phyloP scores from a whole-genome alignment of 2,888 invertebrate genomes.

The Hypercompe scribonia region DNA sequence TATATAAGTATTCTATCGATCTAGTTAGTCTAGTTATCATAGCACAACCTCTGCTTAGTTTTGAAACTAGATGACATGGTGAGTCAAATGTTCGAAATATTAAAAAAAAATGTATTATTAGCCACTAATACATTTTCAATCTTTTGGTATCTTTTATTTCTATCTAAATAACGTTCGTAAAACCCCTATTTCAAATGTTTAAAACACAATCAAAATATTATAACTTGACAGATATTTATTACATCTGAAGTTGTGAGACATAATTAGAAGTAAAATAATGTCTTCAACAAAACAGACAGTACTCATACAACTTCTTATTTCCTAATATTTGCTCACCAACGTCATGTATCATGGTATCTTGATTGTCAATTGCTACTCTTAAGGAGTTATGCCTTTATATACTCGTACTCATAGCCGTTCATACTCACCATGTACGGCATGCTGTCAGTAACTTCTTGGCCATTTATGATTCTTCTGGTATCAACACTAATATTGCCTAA shows the following conservation, averaged over 20 bases:
- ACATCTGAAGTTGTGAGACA: too few relatives aligned
- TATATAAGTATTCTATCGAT: too few relatives aligned
- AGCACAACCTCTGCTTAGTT: too few relatives aligned
- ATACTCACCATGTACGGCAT: constrained; percentile 74
- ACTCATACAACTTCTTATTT: not conserved
- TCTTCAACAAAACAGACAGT: not conserved
- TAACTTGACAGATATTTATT: not conserved
- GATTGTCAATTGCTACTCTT: not conserved
- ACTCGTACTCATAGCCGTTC: not conserved
- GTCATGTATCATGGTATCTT: not conserved
- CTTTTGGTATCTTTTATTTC: not conserved
- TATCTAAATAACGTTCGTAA: not conserved
- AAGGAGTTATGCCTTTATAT: not conserved
- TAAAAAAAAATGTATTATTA: not conserved
- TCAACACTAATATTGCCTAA: constrained; percentile 56
- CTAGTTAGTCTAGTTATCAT: too few relatives aligned
- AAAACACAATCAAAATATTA: not conserved
- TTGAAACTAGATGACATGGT: too few relatives aligned
- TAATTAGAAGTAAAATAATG: too few relatives aligned
- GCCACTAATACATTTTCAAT: not conserved
- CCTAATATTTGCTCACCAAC: not conserved
- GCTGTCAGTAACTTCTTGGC: constrained; percentile 67
- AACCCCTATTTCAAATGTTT: not conserved
- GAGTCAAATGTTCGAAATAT: too few relatives aligned
- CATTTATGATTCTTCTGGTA: constrained; percentile 73